phyloP scores from a whole-genome alignment of 2,888 invertebrate species.

The Athalia rosae region DNA sequence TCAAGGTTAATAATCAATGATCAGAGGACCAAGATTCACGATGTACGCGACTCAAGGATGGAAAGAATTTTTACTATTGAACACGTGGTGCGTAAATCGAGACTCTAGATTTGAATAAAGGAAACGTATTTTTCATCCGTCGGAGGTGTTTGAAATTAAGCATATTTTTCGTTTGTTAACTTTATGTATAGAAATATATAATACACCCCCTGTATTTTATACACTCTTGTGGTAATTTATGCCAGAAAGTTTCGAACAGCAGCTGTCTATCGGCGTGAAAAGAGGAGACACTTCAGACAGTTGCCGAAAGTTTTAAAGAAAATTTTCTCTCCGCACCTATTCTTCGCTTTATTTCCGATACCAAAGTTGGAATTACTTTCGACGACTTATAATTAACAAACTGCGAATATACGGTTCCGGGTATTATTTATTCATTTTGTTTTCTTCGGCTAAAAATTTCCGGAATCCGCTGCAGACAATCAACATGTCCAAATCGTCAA shows the following conservation, averaged over 20 bases:
- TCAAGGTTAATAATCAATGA: background rate
- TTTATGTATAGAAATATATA: background rate
- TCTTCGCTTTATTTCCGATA: background rate
- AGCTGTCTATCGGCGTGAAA: constrained; percentile 26
- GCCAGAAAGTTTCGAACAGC: background rate
- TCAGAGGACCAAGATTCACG: background rate
- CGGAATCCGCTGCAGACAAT: too few relatives aligned
- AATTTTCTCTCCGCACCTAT: background rate
- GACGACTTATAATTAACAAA: constrained; percentile 3
- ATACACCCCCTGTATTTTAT: constrained; percentile 20
- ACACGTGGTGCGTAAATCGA: too few relatives aligned
- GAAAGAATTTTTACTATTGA: too few relatives aligned
- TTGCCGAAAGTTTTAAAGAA: background rate
- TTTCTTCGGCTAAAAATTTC: background rate
- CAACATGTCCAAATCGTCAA: too few relatives aligned
- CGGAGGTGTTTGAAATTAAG: background rate
- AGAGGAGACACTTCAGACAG: constrained; percentile 11
- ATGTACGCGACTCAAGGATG: too few relatives aligned
- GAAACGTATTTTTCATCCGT: too few relatives aligned
- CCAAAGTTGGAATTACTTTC: constrained; percentile 1
- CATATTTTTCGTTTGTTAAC: background rate
- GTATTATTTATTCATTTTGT: background rate
- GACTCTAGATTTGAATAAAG: too few relatives aligned
- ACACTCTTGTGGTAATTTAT: constrained; percentile 32
- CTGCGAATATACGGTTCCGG: background rate